A percentile compares a stretch with the other conserved stretches of the same genome.
Conservation (phyloP, 2,888 invertebrate genomes). For the Tanypteryx hageni region DNA sequence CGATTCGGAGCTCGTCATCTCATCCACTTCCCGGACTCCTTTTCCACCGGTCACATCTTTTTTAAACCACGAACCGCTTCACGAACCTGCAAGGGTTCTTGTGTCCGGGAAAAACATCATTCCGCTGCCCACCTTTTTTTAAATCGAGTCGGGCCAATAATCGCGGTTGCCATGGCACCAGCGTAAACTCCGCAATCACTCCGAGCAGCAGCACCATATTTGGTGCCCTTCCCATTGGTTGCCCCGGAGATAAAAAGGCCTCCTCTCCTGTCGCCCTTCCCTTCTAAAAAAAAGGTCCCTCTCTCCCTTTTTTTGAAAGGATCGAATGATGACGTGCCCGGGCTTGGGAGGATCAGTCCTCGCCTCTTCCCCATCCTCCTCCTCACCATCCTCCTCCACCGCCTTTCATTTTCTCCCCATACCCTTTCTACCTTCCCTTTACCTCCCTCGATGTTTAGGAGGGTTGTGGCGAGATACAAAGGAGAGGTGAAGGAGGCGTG, state of each 20-base stretch:
- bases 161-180: slow-evolving; percentile 4
- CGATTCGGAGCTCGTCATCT: too few species aligned
- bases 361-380: not conserved
- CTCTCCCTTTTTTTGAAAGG: not conserved
- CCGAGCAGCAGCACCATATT: slow-evolving; percentile 10
- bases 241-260: not conserved
- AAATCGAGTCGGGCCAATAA: not conserved
- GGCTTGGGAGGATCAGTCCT: not conserved
- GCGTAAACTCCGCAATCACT: not conserved
- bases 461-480: too few species aligned
- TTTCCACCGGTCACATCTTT: too few species aligned
- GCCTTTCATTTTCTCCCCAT: too few species aligned
- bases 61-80: too few species aligned
- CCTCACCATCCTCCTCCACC: not conserved
- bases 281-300: not conserved
- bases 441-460: too few species aligned
- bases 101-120: too few species aligned
- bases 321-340: slow-evolving; percentile 18
- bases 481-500: too few species aligned
- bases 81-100: too few species aligned
- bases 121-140: too few species aligned
- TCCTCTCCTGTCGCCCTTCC: not conserved
- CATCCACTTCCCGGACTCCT: too few species aligned
- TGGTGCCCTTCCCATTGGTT: slow-evolving; percentile 13
- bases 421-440: too few species aligned